A percentile compares a stretch with the other conserved stretches of the same genome.
Conservation (phyloP, 2,888 invertebrate genomes). For the Aspidiotus rigidus region DNA sequence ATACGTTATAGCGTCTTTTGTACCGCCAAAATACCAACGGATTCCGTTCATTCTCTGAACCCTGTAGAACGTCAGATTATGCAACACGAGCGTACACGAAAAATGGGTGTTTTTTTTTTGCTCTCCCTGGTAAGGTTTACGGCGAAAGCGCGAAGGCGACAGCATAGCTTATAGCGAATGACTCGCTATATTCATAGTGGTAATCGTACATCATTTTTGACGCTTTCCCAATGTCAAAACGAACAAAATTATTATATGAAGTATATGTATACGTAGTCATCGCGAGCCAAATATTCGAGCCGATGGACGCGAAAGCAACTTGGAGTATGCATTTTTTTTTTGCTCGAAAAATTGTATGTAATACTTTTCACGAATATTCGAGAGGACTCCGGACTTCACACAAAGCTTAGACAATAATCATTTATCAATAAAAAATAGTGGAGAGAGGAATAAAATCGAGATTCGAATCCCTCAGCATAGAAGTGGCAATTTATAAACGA, state of each 20-base stretch:
- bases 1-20: slow-evolving; percentile 12
- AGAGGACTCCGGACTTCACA: too few relatives aligned
- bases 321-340: too few relatives aligned
- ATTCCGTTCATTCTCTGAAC: slow-evolving; percentile 25
- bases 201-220: slow-evolving; percentile 27
- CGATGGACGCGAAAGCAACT: too few relatives aligned
- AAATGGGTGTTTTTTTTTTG: neutral
- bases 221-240: slow-evolving; percentile 8
- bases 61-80: slow-evolving; percentile 6
- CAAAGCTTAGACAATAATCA: too few relatives aligned
- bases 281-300: neutral
- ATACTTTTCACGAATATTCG: too few relatives aligned
- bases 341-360: too few relatives aligned
- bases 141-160: neutral
- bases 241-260: neutral
- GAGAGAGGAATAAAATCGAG: neutral
- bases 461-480: neutral
- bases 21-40: slow-evolving; percentile 2
- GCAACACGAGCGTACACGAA: slow-evolving; percentile 1
- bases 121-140: neutral
- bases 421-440: too few relatives aligned
- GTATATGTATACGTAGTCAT: neutral
- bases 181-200: neutral
- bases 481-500: neutral
- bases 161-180: neutral